Percentiles rank a stretch among this genome's conserved stretches.
Conservation (phyloP, 1,140 invertebrate species). For the Calycopis cecrops region DNA sequence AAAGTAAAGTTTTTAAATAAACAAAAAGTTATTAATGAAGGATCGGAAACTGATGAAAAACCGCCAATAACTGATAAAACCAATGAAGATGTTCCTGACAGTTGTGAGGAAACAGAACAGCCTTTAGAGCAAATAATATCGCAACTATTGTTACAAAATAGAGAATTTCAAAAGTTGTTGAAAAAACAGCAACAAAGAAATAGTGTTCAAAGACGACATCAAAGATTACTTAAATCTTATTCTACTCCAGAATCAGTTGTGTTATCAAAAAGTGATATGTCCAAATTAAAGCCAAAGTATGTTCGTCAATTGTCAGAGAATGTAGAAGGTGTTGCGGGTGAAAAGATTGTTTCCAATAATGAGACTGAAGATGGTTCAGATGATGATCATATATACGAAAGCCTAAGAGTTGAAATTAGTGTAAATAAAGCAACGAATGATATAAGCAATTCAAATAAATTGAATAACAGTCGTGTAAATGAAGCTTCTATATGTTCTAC, state of each 20-base stretch:
- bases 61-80: constrained; percentile 29
- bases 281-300: constrained; percentile 61
- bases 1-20: constrained; percentile 68
- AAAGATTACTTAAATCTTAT: constrained; percentile 73
- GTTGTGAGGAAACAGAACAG: constrained; percentile 66
- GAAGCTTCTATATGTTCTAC: background rate
- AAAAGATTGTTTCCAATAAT: constrained; percentile 27
- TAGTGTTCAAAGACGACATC: constrained; percentile 74
- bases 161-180: constrained; percentile 87
- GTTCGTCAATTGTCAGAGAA: constrained; percentile 69
- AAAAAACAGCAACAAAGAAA: constrained; percentile 80
- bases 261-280: constrained; percentile 51
- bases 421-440: background rate
- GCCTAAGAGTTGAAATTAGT: constrained; percentile 53
- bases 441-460: constrained; percentile 39
- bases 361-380: constrained; percentile 53
- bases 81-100: constrained; percentile 51
- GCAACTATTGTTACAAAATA: constrained; percentile 88
- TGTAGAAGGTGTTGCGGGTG: constrained; percentile 33
- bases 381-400: constrained; percentile 76
- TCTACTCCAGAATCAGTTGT: constrained; percentile 68
- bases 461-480: constrained; percentile 39
- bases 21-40: constrained; percentile 66
- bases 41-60: constrained; percentile 52
- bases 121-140: constrained; percentile 88